These are phyloP conservation scores for Oreortyx pictus DNA, from an alignment of 2,797 vertebrate species.

Conservation along the genomic window DNA sequence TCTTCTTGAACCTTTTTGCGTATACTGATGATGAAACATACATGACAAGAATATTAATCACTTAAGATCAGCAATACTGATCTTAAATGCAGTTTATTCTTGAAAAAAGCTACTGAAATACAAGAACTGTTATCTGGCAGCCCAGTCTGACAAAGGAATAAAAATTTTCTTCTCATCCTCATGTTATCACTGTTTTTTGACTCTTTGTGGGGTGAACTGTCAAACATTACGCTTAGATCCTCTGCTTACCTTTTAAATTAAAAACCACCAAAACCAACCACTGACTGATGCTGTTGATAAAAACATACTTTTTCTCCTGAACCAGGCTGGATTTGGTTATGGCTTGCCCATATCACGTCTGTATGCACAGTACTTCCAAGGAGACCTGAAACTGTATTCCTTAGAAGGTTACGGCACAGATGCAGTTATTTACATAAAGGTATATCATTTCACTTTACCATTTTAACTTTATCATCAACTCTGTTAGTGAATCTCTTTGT, in stretches of 20 bases:
- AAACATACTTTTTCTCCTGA: neutral
- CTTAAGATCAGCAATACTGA: neutral
- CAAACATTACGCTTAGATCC: neutral
- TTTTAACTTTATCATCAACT: neutral
- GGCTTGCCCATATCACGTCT: constrained; percentile 96
- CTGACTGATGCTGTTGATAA: neutral
- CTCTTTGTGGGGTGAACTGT: neutral
- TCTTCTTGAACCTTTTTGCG: neutral
- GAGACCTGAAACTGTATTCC: constrained; percentile 96
- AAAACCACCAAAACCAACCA: neutral
- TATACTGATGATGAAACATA: neutral
- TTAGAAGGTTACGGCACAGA: constrained; percentile 96
- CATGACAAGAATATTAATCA: neutral
- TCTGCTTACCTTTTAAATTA: neutral
- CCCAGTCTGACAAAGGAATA: neutral
- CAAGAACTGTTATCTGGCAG: neutral
- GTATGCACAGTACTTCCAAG: constrained; percentile 97
- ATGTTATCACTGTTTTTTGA: neutral
- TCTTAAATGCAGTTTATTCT: neutral
- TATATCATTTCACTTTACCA: constrained; percentile 54
- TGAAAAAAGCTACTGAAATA: neutral
- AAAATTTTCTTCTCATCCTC: neutral
- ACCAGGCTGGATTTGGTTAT: constrained; percentile 96
- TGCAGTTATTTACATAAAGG: constrained; percentile 95
- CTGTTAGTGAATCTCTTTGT: neutral